Base-by-base conservation (phyloP, 64 coral and sea anemone species). In the Pachyseris speciosa region DNA sequence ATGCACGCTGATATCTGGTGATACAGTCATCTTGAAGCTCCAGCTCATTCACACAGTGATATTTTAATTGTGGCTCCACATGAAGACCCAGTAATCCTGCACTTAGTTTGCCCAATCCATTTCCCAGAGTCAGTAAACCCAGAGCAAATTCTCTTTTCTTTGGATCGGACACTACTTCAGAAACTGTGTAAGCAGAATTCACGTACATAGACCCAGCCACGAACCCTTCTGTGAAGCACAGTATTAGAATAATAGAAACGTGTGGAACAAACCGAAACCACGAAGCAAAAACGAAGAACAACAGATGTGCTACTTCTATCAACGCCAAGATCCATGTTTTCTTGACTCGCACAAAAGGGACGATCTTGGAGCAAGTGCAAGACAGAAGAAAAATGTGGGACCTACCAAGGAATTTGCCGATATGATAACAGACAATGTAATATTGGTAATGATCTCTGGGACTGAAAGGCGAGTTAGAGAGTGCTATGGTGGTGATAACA, bases 401-500 rank as follows among this genome's bases (percentile, higher is more conserved):
- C 34, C 90, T 69, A 39, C 90, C 90, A 3, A 92, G 68, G 27
- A 92, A 85, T 34, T 92, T 84, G 55, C 90, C 90, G 31, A 92
- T 34, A 16, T 72, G 84, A 38, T 86, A 86, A 11, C 67, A 64
- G 9, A 92, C 32, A 15, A 78, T 85, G 83, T 92, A 92, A 30
- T 92, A 92, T 37, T 92, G 90, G 39, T 92, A 92, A 41, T 92
- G 90, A 55, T 92, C 90, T 26, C 90, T 44, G 0, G 90, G 83
- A 55, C 67, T 78, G 37, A 92, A 86, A 1, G 80, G 60, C 30
- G 90, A 74, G 43, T 47, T 68, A 12, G 66, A 52, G 75, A 92
- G 86, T 0, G 83, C 83, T 1, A 92, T 29, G 12, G 90, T 92
- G 3, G 90, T 92, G 2, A 86, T 84, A 4, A 92, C 27, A 3